Evolutionary conservation across 2,888 invertebrate genomes (phyloP), one percentile per base, ranked within the genome.

Genomic region (Coecobrya sp.): DNA sequence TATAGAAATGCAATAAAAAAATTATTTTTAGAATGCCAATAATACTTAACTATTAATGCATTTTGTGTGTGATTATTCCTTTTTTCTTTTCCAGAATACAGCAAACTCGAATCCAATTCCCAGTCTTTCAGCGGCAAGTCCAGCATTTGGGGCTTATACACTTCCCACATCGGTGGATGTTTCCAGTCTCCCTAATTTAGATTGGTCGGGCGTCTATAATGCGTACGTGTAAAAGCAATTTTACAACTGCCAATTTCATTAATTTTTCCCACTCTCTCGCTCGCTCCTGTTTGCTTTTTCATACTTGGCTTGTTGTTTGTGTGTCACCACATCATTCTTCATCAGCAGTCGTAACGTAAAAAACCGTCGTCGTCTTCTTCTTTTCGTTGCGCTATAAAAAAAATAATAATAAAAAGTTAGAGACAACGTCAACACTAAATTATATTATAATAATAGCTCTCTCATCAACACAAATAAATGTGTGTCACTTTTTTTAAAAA

Each of bases 131-230:
- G 91, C 94, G 93, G 91, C 93, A 86, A 93, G 82, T 89, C 93
- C 94, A 84, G 93, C 94, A 73, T 95, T 94, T 90, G 94, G 94
- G 92, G 93, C 95, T 73, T 94, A 94, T 90, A 93, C 94, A 87
- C 95, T 95, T 86, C 94, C 95, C 90, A 92, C 95, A 86, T 94
- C 95, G 65, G 93, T 95, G 86, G 95, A 95, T 93, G 94, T 95
- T 88, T 94, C 95, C 92, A 94, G 95, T 88, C 94, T 95, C 70
- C 94, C 93, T 93, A 95, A 94, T 92, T 91, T 95, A 93, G 95
- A 95, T 92, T 95, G 95, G 95, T 94, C 95, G 79, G 93, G 94
- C 81, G 94, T 95, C 90, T 95, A 95, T 91, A 95, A 95, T 90
- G 94, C 94, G 94, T 94, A 94, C 90, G 94, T 94, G 82, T 93